Base-by-base conservation (phyloP, 2,888 invertebrate species). In the Ligdia adustata region DNA sequence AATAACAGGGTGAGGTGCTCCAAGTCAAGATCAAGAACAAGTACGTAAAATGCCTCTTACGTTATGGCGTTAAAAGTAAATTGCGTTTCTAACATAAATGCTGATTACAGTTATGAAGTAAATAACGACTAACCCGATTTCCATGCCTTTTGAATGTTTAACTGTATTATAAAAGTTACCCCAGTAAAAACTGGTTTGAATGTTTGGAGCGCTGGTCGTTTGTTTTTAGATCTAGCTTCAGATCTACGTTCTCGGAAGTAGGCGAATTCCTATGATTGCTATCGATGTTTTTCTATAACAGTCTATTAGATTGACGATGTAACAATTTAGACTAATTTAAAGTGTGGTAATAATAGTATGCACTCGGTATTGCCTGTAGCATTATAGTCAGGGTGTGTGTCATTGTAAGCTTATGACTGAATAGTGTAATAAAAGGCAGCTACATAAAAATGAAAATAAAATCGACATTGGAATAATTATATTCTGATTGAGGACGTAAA, bases 71-170 rank as follows among this genome's bases (percentile, higher is more conserved):
- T 59, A 67, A 69, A 70, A 68, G 73, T 69, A 78, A 78, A 77
- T 77, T 73, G 67, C 68, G 62, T 69, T 70, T 68, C 68, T 64
- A 72, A 67, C 69, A 64, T 70, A 69, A 72, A 72, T 66, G 55
- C 64, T 73, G 74, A 79, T 79, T 73, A 74, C 63, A 59, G 61
- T 62, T 58, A 59, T 66, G 62, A 12, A 27, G 27, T 37, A 37
- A 37, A 37, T 27, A 56, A 59, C 50, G 53, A 52, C 59, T 52
- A 63, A 59, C 58, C 56, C 51, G 64, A 66, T 72, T 69, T 72
- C 69, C 69, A 71, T 64, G 59, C 71, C 68, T 69, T 70, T 56
- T 44, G 51, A 49, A 55, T 59, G 48, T 55, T 60, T 68, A 70
- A 67, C 62, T 62, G 63, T 64, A 63, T 43, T 52, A 54, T 68